Evolutionary conservation across 2,113 vertebrate genomes (phyloP), one percentile per base, ranked within the genome.

Genomic region (Brachypteracias leptosomus): DNA sequence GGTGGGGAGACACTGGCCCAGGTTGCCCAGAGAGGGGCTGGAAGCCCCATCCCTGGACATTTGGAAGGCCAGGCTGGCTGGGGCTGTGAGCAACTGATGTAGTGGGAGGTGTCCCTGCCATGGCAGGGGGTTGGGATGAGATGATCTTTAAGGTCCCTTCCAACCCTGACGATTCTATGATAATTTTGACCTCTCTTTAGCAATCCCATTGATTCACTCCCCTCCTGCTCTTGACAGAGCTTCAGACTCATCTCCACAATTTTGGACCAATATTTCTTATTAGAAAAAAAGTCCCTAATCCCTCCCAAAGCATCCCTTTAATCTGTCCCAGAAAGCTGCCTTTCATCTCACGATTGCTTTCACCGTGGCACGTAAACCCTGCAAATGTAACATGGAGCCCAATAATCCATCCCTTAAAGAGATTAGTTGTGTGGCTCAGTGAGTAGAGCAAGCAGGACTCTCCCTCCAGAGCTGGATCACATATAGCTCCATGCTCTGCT

Each of bases 371-470:
- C 26, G 1, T 84, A 89, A 91, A 88, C 73, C 66, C 24, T 77
- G 42, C 55, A 46, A 77, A 59, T 78, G 66, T 78, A 89, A 78
- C 38, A 52, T 62, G 88, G 85, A 89, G 79, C 90, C 73, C 84
- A 46, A 81, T 94, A 95, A 97, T 95, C 94, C 92, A 82, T 38
- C 75, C 24, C 70, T 89, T 94, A 95, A 95, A 94, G 42, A 89
- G 81, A 94, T 94, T 78, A 89, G 66, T 46, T 42, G 4, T 55
- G 61, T 51, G 59, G 72, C 67, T 88, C 58, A 25, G 26, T 12
- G 40, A 79, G 36, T 44, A 71, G 67, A 61, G 76, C 58, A 57
- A 81, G 51, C n/a, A 73, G 55, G 77, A 15, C 55, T 80, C 65
- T 90, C n/a, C 13, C 17, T 73, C 38, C 3, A 22, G 44, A 54